phyloP scores from a whole-genome alignment of 2,797 vertebrate species.

The Pseudochirops cupreus region DNA sequence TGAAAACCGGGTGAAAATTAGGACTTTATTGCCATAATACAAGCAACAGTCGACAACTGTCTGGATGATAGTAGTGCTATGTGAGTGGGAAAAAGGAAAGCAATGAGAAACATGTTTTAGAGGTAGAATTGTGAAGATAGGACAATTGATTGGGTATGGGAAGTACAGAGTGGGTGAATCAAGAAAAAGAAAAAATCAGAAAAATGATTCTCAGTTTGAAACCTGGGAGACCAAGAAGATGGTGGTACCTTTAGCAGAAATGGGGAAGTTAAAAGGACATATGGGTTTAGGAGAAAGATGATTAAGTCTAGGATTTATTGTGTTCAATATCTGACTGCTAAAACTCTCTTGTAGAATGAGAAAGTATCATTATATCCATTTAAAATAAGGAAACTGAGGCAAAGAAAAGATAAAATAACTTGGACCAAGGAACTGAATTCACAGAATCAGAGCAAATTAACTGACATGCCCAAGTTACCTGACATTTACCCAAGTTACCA shows the following conservation, averaged over 20 bases:
- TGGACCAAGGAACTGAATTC: not conserved
- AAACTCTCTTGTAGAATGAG: not conserved
- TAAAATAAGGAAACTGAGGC: not conserved
- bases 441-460: slow-evolving; percentile 14
- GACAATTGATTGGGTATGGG: not conserved
- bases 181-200: not conserved
- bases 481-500: not conserved
- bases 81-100: not conserved
- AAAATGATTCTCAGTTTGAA: not conserved
- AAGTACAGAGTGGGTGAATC: not conserved
- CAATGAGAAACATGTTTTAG: not conserved
- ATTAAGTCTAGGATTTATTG: not conserved
- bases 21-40: not conserved
- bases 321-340: not conserved
- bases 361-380: not conserved
- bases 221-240: not conserved
- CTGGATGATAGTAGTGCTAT: not conserved
- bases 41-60: not conserved
- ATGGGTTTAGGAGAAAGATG: not conserved
- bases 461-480: not conserved
- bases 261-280: not conserved
- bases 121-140: not conserved
- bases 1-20: not conserved
- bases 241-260: not conserved
- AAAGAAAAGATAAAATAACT: not conserved